These are phyloP conservation scores for Neomorphus geoffroyi DNA, from an alignment of 2,797 vertebrate genomes.

Conservation along the genomic window DNA sequence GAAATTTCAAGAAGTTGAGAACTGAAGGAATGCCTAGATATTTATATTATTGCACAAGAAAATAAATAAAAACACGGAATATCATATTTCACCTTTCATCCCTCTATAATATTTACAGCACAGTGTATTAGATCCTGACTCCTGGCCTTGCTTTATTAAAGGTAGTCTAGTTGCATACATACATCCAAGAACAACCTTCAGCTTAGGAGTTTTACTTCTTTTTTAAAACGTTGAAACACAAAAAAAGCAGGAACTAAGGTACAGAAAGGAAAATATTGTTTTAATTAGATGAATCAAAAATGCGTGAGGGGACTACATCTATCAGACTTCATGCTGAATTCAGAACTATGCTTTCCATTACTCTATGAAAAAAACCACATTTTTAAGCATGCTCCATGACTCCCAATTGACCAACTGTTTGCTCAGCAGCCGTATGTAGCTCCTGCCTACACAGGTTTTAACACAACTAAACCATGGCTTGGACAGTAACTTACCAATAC, in stretches of 20 bases:
- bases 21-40: background rate
- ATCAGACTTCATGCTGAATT: background rate
- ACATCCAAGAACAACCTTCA: background rate
- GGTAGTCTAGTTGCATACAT: accelerated
- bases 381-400: background rate
- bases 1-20: background rate
- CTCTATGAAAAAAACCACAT: accelerated
- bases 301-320: background rate
- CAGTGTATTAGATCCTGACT: background rate
- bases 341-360: background rate
- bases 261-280: background rate
- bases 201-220: background rate
- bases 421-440: background rate
- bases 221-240: background rate
- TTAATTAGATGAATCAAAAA: background rate
- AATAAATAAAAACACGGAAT: background rate
- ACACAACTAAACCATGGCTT: accelerated
- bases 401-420: background rate
- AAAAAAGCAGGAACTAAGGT: background rate
- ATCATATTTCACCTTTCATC: background rate
- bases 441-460: background rate
- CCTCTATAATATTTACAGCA: background rate
- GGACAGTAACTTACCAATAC: background rate
- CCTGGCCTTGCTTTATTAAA: background rate
- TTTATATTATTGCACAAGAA: background rate